These are phyloP conservation scores for Nycticryphes semicollaris DNA, from an alignment of 2,113 vertebrate species.

Conservation along the genomic window DNA sequence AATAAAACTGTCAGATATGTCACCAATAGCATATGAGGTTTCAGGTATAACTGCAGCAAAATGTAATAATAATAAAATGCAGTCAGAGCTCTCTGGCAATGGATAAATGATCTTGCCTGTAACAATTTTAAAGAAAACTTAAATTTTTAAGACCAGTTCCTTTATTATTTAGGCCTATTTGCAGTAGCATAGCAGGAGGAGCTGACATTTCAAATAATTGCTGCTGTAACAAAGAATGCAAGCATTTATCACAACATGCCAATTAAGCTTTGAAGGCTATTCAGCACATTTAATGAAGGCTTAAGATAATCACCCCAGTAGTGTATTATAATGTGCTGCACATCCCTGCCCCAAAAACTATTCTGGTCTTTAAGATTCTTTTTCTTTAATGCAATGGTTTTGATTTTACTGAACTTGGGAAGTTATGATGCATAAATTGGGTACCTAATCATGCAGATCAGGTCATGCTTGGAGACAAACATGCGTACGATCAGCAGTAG, in stretches of 20 bases:
- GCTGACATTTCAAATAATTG: conserved; percentile 53
- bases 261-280: conserved; percentile 18
- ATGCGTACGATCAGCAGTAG: neutral
- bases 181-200: neutral
- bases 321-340: neutral
- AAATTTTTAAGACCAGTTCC: neutral
- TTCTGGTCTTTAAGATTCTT: neutral
- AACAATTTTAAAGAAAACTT: neutral
- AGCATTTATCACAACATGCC: neutral
- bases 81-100: neutral
- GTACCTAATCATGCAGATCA: neutral
- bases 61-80: neutral
- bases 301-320: neutral
- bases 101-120: neutral
- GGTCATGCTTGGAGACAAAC: neutral
- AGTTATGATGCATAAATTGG: neutral
- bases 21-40: neutral
- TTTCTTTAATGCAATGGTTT: neutral
- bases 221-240: conserved; percentile 4
- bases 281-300: neutral
- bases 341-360: neutral
- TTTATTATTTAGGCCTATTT: neutral
- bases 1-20: neutral
- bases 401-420: neutral
- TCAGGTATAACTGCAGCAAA: neutral